Evolutionary conservation across 1,140 invertebrate species (phyloP).

Genomic region (Pseudomyrmex dendroicus): DNA sequence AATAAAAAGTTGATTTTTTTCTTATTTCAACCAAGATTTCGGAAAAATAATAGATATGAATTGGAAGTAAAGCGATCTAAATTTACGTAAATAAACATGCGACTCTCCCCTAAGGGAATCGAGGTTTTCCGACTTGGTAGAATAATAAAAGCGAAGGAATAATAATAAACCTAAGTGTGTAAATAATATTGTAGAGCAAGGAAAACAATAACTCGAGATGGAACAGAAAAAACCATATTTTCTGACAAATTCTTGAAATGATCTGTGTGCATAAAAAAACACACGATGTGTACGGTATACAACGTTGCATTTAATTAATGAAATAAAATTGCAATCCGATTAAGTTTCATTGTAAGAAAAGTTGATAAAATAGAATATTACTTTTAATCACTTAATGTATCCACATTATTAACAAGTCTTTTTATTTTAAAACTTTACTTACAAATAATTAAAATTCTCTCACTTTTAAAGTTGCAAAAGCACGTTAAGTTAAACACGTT

Average conservation of each 20-base stretch:
- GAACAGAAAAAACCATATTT: not conserved
- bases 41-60: not conserved
- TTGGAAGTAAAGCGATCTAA: not conserved
- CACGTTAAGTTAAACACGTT: no score
- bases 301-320: not conserved
- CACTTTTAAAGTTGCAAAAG: no score
- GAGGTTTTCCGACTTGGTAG: not conserved
- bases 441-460: not conserved
- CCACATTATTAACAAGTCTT: not conserved
- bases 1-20: not conserved
- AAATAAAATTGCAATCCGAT: not conserved
- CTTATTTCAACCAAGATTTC: not conserved
- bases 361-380: not conserved
- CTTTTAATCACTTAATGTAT: not conserved
- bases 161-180: not conserved
- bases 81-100: slow-evolving; percentile 4
- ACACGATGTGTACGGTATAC: no score
- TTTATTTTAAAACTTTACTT: slow-evolving; percentile 21
- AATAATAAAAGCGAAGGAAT: slow-evolving; percentile 1
- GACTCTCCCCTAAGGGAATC: not conserved
- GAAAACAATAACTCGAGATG: not conserved
- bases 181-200: slow-evolving; percentile 17
- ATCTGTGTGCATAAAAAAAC: not conserved
- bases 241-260: not conserved
- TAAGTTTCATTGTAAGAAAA: not conserved